Evolutionary conservation across 2,113 vertebrate species (phyloP).

Genomic region (Petrocephalus microphthalmus): DNA sequence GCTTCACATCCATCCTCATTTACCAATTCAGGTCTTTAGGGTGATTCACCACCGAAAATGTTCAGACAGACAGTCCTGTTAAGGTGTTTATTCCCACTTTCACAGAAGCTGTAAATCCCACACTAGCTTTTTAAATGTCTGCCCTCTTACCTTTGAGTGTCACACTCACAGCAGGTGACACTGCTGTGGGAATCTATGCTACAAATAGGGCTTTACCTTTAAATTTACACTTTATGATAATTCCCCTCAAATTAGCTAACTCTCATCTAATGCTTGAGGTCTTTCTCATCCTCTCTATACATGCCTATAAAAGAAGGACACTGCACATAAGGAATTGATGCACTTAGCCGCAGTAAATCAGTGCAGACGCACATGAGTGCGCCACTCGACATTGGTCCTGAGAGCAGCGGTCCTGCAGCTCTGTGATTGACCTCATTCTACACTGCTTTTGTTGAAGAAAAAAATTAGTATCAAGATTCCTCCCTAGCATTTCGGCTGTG

Average conservation of each 20-base stretch:
- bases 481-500: neutral
- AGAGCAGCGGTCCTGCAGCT: neutral
- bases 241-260: neutral
- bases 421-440: neutral
- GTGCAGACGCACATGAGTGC: neutral
- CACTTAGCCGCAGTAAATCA: neutral
- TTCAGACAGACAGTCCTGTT: neutral
- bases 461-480: neutral
- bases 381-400: neutral
- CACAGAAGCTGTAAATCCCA: neutral
- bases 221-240: neutral
- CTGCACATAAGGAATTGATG: neutral
- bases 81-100: neutral
- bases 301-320: neutral
- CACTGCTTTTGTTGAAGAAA: neutral
- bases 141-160: neutral
- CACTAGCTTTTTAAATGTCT: neutral
- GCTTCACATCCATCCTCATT: no score
- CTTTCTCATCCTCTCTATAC: neutral
- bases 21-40: neutral
- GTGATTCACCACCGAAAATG: neutral
- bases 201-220: neutral
- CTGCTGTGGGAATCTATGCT: neutral
- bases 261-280: neutral
- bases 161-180: neutral